Evolutionary conservation across 1,140 invertebrate species (phyloP).

Genomic region (Drosophila ambigua): DNA sequence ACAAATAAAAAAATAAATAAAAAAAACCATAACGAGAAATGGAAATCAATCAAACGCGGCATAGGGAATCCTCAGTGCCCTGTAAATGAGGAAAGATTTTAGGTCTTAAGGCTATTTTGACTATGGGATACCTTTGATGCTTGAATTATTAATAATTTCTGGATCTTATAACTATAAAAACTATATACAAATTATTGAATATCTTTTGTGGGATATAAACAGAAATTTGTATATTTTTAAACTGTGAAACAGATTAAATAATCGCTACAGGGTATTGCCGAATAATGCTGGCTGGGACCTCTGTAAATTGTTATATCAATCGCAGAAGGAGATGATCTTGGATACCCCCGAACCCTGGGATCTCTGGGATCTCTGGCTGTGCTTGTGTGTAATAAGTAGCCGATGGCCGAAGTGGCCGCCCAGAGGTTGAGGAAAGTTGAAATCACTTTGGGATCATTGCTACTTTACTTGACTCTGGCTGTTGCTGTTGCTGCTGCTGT

Average conservation of each 20-base stretch:
- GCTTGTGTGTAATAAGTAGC: conserved; percentile 55
- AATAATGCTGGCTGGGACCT: no score
- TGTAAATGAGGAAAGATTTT: neutral
- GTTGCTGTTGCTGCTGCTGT: conserved; percentile 17
- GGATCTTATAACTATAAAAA: no score
- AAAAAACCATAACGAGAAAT: conserved; percentile 48
- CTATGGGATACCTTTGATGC: no score
- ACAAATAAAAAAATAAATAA: conserved; percentile 52
- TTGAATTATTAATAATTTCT: no score
- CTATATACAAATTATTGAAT: neutral
- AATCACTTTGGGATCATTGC: conserved; percentile 67
- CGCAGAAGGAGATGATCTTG: conserved; percentile 20
- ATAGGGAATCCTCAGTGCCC: conserved; percentile 22
- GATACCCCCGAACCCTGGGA: neutral
- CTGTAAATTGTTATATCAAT: conserved; percentile 1
- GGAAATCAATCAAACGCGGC: conserved; percentile 38
- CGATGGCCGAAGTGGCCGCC: conserved; percentile 28
- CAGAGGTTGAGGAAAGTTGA: conserved; percentile 54
- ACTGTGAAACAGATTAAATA: no score
- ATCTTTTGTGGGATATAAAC: neutral
- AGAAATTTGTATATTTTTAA: no score
- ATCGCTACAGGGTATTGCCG: conserved; percentile 4
- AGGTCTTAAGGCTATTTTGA: no score
- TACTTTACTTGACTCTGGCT: conserved; percentile 68
- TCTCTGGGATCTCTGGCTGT: conserved; percentile 2